Evolutionary conservation across 2,113 vertebrate genomes (phyloP).

Genomic region (Microtus richardsoni): DNA sequence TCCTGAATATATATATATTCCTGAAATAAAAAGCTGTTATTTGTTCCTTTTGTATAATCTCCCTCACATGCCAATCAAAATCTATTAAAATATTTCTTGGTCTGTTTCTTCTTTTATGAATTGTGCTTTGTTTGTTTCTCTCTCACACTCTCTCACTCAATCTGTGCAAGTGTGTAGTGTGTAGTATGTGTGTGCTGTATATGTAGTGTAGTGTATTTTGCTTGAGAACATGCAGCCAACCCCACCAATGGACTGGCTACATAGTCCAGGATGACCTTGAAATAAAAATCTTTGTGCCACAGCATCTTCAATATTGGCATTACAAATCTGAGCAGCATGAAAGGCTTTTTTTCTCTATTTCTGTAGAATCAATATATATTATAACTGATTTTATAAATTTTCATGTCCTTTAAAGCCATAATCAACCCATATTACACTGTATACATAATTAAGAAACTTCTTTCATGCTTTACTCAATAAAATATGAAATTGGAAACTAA

Average conservation of each 20-base stretch:
- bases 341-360: neutral
- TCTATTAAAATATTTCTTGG: neutral
- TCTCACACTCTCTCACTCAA: neutral
- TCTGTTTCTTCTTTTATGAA: too few relatives aligned
- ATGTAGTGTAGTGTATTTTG: neutral
- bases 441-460: neutral
- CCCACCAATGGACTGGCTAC: neutral
- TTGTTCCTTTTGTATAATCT: neutral
- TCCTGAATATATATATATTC: neutral
- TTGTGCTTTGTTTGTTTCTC: neutral
- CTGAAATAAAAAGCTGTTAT: neutral
- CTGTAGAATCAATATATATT: neutral
- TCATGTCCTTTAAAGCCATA: neutral
- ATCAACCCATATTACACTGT: neutral
- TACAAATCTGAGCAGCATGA: neutral
- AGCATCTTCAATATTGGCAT: neutral
- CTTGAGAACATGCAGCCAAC: neutral
- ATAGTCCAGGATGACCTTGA: neutral
- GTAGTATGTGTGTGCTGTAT: neutral
- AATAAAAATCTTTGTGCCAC: neutral
- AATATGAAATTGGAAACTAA: neutral
- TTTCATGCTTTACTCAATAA: neutral
- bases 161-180: neutral
- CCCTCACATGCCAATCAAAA: neutral
- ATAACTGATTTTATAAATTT: neutral